Conservation (phyloP, 2,797 vertebrate genomes). For the Phalloptychus januarius region DNA sequence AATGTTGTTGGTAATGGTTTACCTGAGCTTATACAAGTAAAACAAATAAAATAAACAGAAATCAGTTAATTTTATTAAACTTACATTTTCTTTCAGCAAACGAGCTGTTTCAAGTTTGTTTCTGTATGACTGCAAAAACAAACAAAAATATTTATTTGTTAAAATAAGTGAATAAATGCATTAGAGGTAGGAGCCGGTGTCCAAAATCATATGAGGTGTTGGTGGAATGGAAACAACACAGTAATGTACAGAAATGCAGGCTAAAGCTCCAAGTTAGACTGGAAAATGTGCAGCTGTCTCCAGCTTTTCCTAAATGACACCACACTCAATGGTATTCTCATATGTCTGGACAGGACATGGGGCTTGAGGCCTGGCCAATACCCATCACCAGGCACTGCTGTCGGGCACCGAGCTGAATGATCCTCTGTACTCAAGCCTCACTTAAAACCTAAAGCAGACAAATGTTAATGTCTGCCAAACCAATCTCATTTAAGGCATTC, state of each 20-base stretch:
- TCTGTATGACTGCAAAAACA: conserved; percentile 10
- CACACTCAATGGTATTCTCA: conserved; percentile 73
- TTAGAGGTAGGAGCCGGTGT: conserved; percentile 49
- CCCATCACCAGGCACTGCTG: conserved; percentile 68
- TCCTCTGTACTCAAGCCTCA: conserved; percentile 40
- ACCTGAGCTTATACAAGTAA: conserved; percentile 1
- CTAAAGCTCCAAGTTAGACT: conserved; percentile 51
- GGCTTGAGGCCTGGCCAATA: conserved; percentile 67
- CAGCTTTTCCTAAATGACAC: conserved; percentile 76
- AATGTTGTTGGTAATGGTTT: not conserved
- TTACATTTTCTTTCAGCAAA: not conserved
- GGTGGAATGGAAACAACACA: conserved; percentile 62
- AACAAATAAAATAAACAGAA: not conserved
- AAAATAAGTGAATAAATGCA: conserved; percentile 45
- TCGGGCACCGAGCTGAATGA: conserved; percentile 44
- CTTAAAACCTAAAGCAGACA: conserved; percentile 41
- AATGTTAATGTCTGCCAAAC: conserved; percentile 43
- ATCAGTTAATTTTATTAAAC: not conserved
- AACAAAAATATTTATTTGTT: conserved; percentile 14
- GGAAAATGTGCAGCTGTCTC: conserved; percentile 66
- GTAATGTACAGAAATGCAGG: conserved; percentile 33
- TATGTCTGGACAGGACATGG: conserved; percentile 75
- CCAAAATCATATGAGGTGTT: conserved; percentile 70
- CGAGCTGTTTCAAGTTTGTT: conserved; percentile 8
- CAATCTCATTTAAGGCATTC: conserved; percentile 12